phyloP scores from a whole-genome alignment of 92 coral and sea anemone species.

The Pocillopora grandis region DNA sequence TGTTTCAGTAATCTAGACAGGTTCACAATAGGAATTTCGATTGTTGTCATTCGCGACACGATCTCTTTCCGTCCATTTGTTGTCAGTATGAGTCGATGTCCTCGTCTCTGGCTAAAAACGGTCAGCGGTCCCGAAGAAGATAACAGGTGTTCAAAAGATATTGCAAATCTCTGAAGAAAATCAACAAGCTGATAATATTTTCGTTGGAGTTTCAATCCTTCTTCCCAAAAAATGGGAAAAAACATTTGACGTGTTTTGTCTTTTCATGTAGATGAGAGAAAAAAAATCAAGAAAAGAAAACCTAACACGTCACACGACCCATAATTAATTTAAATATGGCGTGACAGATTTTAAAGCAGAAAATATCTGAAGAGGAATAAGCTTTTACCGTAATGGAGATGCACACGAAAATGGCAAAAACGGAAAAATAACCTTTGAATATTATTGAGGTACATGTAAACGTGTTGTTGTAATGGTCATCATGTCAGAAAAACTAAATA shows the following conservation, averaged over 20 bases:
- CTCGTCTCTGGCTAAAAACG: background rate
- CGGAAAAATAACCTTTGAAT: background rate
- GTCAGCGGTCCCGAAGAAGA: conserved; percentile 23
- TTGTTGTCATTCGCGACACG: background rate
- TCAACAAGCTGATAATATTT: conserved; percentile 11
- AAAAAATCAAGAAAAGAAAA: background rate
- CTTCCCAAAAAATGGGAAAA: background rate
- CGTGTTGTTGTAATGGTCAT: background rate
- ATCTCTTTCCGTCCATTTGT: background rate
- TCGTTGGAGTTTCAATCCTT: background rate
- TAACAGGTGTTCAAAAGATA: conserved; percentile 30
- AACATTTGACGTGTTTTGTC: background rate
- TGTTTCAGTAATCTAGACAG: too few relatives aligned
- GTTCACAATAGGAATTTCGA: too few relatives aligned
- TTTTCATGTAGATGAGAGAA: background rate
- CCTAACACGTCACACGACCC: background rate
- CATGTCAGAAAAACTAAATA: conserved; percentile 14
- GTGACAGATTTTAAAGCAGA: background rate
- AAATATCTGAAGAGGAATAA: background rate
- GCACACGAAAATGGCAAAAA: background rate
- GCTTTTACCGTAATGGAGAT: background rate
- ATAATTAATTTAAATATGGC: background rate
- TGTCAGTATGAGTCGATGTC: background rate
- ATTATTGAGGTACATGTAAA: background rate
- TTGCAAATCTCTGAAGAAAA: background rate